Percentiles rank a stretch among this genome's conserved stretches.
These are phyloP conservation scores for Nemurella pictetii DNA, from an alignment of 2,888 invertebrate genomes.

Conservation along the genomic window DNA sequence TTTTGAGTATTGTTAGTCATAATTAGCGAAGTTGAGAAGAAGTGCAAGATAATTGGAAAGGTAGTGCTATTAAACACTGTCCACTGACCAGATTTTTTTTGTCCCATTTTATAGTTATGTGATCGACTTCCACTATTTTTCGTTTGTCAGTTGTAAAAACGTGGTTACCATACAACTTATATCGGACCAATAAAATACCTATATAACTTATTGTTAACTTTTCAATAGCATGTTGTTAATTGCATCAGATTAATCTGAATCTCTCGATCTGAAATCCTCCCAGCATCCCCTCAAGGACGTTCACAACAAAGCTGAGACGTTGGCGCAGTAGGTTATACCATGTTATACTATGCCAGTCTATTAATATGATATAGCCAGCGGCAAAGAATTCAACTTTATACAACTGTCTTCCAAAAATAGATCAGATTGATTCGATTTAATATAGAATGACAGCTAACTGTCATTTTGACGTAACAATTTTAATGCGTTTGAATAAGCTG, in stretches of 20 bases:
- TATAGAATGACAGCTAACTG: neutral
- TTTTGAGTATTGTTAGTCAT: no score
- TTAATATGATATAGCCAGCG: neutral
- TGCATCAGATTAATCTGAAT: neutral
- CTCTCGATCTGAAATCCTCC: neutral
- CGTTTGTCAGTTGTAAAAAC: no score
- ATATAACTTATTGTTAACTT: no score
- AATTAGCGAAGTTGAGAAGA: no score
- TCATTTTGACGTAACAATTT: neutral
- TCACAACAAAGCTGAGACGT: neutral
- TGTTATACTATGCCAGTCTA: neutral
- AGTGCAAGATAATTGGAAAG: no score
- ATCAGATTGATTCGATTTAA: neutral
- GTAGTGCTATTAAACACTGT: no score
- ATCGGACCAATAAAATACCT: no score
- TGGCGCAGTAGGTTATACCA: neutral
- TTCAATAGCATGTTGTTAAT: neutral
- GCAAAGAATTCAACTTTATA: neutral
- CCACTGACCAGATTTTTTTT: no score
- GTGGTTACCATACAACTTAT: no score
- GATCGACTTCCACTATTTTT: no score
- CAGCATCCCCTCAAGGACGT: neutral
- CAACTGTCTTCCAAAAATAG: neutral
- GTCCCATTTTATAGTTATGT: no score
- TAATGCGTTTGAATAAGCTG: neutral